Conservation (phyloP, 2,888 invertebrate genomes). For the Drosophila kuntzei region DNA sequence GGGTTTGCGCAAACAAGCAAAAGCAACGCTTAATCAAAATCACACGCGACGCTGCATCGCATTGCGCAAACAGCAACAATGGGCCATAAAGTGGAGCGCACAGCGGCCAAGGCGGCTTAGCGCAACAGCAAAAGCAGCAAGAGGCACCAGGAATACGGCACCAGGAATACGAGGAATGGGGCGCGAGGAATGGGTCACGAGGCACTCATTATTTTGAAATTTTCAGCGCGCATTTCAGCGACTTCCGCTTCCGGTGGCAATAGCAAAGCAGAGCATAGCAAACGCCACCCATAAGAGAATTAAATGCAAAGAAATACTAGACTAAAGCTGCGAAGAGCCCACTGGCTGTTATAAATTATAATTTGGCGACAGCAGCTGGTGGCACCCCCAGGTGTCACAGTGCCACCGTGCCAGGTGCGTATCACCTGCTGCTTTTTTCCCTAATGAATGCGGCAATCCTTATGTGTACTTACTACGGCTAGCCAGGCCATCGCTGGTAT, state of each 20-base stretch:
- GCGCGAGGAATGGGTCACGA: constrained; percentile 15
- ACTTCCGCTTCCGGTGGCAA: constrained; percentile 77
- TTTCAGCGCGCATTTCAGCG: constrained; percentile 82
- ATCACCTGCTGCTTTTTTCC: constrained; percentile 75
- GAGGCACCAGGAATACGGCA: background rate
- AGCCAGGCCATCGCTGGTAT: background rate
- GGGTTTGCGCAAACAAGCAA: constrained; percentile 49
- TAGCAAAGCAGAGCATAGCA: constrained; percentile 30
- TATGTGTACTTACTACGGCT: constrained; percentile 18
- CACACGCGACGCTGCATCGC: constrained; percentile 75
- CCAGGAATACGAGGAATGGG: background rate
- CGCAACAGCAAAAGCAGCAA: constrained; percentile 3
- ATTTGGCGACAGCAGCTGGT: constrained; percentile 61
- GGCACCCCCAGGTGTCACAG: constrained; percentile 60
- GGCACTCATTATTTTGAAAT: constrained; percentile 83
- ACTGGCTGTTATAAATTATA: constrained; percentile 75
- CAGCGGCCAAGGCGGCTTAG: constrained; percentile 49
- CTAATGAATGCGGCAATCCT: constrained; percentile 75
- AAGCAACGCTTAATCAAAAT: constrained; percentile 73
- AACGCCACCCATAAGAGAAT: constrained; percentile 65
- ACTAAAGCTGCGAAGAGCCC: constrained; percentile 52
- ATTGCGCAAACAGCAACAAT: constrained; percentile 64
- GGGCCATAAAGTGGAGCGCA: constrained; percentile 54
- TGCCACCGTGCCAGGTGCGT: constrained; percentile 57
- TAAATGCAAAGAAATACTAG: constrained; percentile 67